Conservation (phyloP, 2,888 invertebrate species). For the Nipponacmea schrenckii region DNA sequence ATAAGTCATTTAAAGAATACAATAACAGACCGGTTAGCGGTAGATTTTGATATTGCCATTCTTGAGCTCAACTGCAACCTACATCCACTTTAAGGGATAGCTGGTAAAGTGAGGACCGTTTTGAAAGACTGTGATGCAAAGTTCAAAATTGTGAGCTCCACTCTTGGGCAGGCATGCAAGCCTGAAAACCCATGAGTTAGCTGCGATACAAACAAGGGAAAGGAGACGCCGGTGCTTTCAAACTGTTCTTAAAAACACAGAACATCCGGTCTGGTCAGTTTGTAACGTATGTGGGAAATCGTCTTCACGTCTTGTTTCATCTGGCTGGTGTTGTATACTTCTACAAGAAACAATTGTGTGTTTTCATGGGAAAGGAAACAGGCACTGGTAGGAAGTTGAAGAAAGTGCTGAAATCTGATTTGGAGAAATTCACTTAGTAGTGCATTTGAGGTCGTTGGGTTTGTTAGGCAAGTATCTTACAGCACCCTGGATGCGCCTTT, state of each 20-base stretch:
- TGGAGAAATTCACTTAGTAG: neutral
- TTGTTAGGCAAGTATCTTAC: neutral
- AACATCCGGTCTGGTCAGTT: neutral
- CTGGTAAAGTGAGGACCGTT: neutral
- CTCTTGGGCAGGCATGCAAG: neutral
- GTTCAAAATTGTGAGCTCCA: neutral
- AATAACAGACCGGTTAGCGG: neutral
- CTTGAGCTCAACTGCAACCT: neutral
- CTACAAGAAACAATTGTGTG: neutral
- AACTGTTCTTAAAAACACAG: neutral
- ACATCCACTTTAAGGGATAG: neutral
- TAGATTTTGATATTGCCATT: neutral
- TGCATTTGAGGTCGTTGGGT: neutral
- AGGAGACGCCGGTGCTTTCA: neutral
- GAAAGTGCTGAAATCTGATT: neutral
- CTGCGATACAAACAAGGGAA: neutral
- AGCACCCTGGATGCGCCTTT: constrained; percentile 3
- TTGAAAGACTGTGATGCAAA: neutral
- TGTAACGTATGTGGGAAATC: neutral
- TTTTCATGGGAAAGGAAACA: neutral
- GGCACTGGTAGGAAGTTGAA: constrained; percentile 3
- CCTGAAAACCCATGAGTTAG: neutral
- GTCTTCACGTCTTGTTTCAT: neutral
- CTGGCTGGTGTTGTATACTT: neutral
- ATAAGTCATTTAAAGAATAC: neutral